Base-by-base conservation (phyloP, 1,140 invertebrate species). In the Bombus cullumanus region DNA sequence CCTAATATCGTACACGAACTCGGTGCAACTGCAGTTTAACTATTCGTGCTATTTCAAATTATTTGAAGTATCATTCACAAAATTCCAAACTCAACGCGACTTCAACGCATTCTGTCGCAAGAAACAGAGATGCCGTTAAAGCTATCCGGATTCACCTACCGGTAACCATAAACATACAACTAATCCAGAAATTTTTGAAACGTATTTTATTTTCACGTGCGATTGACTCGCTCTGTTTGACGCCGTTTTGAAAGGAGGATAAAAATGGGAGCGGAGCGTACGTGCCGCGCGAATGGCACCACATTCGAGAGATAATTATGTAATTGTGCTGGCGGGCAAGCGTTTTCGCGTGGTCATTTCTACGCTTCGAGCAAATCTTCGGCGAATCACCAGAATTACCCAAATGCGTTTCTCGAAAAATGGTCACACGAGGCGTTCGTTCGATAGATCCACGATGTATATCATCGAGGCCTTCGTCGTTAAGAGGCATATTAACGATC, bases 241-340 rank as follows among this genome's bases (percentile, higher is more conserved):
- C 41, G 22, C 39, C 37, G 41, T 81, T 83, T 88, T 47, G 86
- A 68, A 88, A 88, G 28, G 57, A 76, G 22, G 34, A 73, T 73
- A 85, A 88, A 88, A 88, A 85, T 62, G 34, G 34, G 37, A 47
- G 57, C 43, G 53, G 59, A n/a, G 31, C 77, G 39, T 66, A 76
- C 69, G 77, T 82, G 64, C 75, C 53, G 13, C 83, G 22, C 47
- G 18, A 53, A 53, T 53, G 18, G 6, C 6, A 22, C 5, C 47
- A 8, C 31, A 74, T 62, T 73, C 72, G 28, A 47, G 8, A 31
- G 9, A 31, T 47, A 73, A 73, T 81, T 88, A 79, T 87, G 69
- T 57, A 79, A 88, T 88, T 84, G 43, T 28, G 37, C 41, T 57
- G 25, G 71, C 69, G 47, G 66, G 66, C 64, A 31, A 39, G 28